Evolutionary conservation across 2,113 vertebrate genomes (phyloP), one percentile per base, ranked within the genome.

Genomic region (Centropus bengalensis): DNA sequence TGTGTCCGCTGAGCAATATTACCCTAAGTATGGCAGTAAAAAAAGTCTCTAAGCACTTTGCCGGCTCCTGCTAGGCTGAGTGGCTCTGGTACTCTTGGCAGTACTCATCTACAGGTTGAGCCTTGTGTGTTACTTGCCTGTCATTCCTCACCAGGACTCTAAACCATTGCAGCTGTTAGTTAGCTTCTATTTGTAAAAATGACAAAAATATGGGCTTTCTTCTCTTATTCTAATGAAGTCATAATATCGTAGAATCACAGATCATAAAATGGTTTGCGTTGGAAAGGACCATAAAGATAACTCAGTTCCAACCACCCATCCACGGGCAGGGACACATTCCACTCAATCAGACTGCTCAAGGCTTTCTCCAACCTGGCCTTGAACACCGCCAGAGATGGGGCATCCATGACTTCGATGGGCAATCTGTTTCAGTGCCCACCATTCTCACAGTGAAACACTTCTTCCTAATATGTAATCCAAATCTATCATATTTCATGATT

Each of bases 41-140:
- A 85, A 70, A 22, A 2, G 4, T 8, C 6, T 85, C 12, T 63
- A 2, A 33, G 9, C 5, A 33, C 73, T 44, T 30, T n/a, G 8
- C 16, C 32, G 8, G 14, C 38, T 85, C 28, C 56, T 26, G 3
- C 38, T 36, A n/a, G 36, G 27, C 24, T 54, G 10, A 3, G 20
- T 42, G 62, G 20, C 24, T 64, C 56, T 55, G 38, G 11, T 15
- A 18, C 5, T 1, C 19, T 64, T 27, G 13, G 26, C n/a, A 42
- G 30, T 26, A 27, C 28, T 44, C 9, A n/a, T 56, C 27, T 42
- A 12, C 36, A 22, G 33, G 38, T 3, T 55, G 63, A 44, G 56
- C 54, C 17, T 80, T 6, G 1, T 0, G 0, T 4, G 4, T 51
- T 68, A 51, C 42, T 23, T 63, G 23, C 17, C 32, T 3, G 0